Evolutionary conservation across 1,140 invertebrate species (phyloP).

Genomic region (Pseudobourletiella spinata): DNA sequence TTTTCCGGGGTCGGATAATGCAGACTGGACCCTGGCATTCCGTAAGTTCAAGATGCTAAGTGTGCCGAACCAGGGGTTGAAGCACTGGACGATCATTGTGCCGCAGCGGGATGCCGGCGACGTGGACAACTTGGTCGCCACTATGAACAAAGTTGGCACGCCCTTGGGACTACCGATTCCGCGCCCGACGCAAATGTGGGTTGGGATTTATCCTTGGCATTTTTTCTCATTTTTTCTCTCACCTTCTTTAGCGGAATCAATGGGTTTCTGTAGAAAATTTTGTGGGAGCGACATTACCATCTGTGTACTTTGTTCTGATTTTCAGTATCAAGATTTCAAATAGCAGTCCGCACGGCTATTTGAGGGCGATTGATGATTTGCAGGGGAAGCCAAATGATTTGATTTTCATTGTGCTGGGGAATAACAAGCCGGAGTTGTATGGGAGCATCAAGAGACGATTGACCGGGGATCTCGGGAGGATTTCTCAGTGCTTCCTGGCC

Average conservation of each 20-base stretch:
- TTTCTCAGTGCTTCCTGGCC: constrained; percentile 31
- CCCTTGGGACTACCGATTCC: constrained; percentile 19
- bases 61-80: constrained; percentile 1
- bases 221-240: background rate
- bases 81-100: constrained; percentile 31
- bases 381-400: constrained; percentile 44
- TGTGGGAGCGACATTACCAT: no score
- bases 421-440: constrained; percentile 74
- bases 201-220: background rate
- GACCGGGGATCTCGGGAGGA: constrained; percentile 52
- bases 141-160: constrained; percentile 15
- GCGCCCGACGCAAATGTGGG: constrained; percentile 20
- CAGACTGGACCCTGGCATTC: constrained; percentile 17
- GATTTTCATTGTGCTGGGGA: constrained; percentile 70
- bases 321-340: background rate
- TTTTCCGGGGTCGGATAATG: no score
- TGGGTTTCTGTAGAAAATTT: no score
- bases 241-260: background rate
- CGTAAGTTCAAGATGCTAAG: background rate
- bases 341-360: background rate
- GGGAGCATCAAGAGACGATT: constrained; percentile 78
- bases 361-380: background rate
- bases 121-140: constrained; percentile 14
- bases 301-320: background rate
- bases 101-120: constrained; percentile 13